These are phyloP conservation scores for Poliocrania exsul DNA, from an alignment of 2,797 vertebrate genomes.

Conservation along the genomic window DNA sequence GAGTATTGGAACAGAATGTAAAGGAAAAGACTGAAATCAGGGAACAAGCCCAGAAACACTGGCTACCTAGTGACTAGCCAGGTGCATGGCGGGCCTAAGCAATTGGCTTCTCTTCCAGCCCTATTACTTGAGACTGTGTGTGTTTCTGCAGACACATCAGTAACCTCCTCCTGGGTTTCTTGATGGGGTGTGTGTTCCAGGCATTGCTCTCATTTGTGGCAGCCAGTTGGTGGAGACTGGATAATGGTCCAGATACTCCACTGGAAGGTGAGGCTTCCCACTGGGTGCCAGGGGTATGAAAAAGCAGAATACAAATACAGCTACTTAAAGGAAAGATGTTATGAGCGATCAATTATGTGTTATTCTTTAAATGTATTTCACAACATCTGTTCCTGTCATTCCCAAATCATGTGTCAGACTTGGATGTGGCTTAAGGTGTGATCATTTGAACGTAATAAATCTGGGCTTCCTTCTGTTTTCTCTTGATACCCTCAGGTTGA, in stretches of 20 bases:
- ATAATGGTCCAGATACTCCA: neutral
- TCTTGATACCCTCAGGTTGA: neutral
- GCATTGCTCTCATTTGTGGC: neutral
- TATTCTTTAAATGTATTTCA: neutral
- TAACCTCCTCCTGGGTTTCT: neutral
- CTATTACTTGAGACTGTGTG: neutral
- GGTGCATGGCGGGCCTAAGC: neutral
- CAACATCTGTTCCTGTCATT: conserved; percentile 3
- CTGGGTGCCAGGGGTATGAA: neutral
- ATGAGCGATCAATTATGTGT: neutral
- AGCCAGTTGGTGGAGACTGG: neutral
- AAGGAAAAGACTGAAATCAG: neutral
- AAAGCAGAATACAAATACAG: neutral
- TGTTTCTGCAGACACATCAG: neutral
- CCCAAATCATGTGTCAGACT: neutral
- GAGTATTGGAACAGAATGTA: neutral
- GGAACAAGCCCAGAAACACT: neutral
- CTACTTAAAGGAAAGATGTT: neutral
- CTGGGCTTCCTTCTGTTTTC: conserved; percentile 22
- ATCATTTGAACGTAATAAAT: neutral
- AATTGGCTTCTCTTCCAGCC: neutral
- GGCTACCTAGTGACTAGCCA: neutral
- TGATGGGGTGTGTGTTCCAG: neutral
- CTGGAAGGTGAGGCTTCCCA: neutral
- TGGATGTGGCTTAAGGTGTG: neutral